Percentiles rank a stretch among this genome's conserved stretches.
phyloP scores from a whole-genome alignment of 30 jellyfish, hydroid and myxozoan species.

The Hydractinia symbiolongicarpus region DNA sequence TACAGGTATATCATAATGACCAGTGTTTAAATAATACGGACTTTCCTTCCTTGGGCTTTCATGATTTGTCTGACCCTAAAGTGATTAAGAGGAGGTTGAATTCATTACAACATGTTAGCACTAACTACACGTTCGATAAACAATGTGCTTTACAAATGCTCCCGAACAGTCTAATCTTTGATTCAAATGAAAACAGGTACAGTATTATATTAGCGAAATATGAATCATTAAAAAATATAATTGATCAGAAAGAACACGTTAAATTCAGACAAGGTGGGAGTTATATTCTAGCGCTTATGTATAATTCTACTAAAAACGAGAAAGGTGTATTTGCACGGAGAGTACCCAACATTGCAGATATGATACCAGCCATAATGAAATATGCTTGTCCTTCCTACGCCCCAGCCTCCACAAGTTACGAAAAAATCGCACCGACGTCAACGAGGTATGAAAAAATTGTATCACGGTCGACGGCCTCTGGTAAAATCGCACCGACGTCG shows the following conservation, averaged over 20 bases:
- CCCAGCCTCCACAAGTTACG: not conserved
- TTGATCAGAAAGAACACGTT: not conserved
- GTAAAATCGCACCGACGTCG: too few species aligned
- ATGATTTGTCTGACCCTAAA: not conserved
- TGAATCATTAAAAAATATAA: not conserved
- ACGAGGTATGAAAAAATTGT: too few species aligned
- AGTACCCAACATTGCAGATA: not conserved
- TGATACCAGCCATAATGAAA: not conserved
- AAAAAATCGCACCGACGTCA: too few species aligned
- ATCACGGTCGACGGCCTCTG: too few species aligned
- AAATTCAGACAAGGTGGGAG: not conserved
- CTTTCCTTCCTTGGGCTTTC: not conserved
- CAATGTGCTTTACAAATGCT: conserved; percentile 5
- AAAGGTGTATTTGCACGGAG: not conserved
- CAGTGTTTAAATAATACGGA: not conserved
- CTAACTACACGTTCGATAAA: not conserved
- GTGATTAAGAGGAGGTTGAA: not conserved
- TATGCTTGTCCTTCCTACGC: not conserved
- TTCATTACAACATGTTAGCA: not conserved
- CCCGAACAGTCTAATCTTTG: not conserved
- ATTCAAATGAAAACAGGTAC: not conserved
- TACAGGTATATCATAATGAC: conserved; percentile 8
- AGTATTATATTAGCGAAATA: not conserved
- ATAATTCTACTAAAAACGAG: not conserved
- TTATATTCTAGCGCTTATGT: not conserved